These are phyloP conservation scores for Orientallactaga bullata DNA, from an alignment of 2,113 vertebrate species.

Conservation along the genomic window DNA sequence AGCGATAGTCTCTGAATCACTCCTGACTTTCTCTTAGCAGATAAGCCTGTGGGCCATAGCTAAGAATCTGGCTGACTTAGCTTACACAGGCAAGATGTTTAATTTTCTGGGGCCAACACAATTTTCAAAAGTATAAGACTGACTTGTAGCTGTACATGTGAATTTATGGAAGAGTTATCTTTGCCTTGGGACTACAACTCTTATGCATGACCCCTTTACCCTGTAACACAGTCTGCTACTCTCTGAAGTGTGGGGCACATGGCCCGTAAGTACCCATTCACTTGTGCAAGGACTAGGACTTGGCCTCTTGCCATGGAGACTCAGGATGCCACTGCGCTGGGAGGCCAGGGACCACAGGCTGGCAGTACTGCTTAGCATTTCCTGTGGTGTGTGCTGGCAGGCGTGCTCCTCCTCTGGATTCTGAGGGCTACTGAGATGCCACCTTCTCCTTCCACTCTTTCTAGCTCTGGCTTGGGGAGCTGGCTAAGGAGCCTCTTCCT, in stretches of 20 bases:
- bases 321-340: background rate
- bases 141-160: background rate
- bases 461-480: background rate
- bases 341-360: background rate
- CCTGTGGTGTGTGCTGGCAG: background rate
- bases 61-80: background rate
- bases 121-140: background rate
- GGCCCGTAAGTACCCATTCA: background rate
- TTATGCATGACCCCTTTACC: background rate
- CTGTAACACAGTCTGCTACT: background rate
- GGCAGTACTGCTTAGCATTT: background rate
- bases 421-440: background rate
- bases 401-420: background rate
- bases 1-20: background rate
- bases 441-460: background rate
- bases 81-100: background rate
- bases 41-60: background rate
- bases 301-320: background rate
- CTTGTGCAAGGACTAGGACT: background rate
- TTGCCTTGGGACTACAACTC: background rate
- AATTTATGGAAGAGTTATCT: background rate
- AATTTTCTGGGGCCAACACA: background rate
- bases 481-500: background rate
- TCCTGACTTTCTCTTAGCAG: background rate
- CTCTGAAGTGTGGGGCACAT: background rate